Evolutionary conservation across 1,140 invertebrate genomes (phyloP), one percentile per base, ranked within the genome.

Genomic region (Drosophila neocordata): DNA sequence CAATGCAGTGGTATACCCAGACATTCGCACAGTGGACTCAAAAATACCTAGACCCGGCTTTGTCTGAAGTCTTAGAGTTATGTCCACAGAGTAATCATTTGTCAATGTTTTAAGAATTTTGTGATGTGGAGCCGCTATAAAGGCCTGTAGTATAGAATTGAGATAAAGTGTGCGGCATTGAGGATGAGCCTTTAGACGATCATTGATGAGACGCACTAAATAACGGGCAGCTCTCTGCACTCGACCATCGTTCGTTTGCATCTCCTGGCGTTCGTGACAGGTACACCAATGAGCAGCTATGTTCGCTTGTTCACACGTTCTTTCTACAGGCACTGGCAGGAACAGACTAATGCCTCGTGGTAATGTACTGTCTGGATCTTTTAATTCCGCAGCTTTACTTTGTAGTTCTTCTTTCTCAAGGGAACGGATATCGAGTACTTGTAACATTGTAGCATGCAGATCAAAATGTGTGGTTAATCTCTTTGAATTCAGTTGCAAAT

Each of bases 211-310:
- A 0, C 91, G 76, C 0, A 96, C 92, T 4, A 96, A 78, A 71
- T 93, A 93, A 0, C 92, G 80, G 0, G 94, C 94, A 0, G 93
- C 93, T 8, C 93, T 92, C 2, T 90, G 73, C 0, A 92, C 93
- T 5, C 92, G 78, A 0, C 77, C 83, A 77, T 94, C 92, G 9
- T 93, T 92, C 0, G 91, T 90, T 0, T 92, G 77, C 9, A 95
- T 78, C 68, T 94, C 93, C 44, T 90, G 87, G 8, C 93, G 93
- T 61, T 93, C 93, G 68, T 96, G 94, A 79, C 97, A 98, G 12
- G 96, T 95, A 83, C 97, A 98, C 95, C 96, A 98, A 78, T 97
- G 95, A 31, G 95, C 94, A 0, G 95, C 93, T 38, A 98, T 97
- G 0, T 93, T 94, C 0, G 97, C 96, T 55, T 93, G 92, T 24